Evolutionary conservation across 2,113 vertebrate genomes (phyloP).

Genomic region (human): DNA sequence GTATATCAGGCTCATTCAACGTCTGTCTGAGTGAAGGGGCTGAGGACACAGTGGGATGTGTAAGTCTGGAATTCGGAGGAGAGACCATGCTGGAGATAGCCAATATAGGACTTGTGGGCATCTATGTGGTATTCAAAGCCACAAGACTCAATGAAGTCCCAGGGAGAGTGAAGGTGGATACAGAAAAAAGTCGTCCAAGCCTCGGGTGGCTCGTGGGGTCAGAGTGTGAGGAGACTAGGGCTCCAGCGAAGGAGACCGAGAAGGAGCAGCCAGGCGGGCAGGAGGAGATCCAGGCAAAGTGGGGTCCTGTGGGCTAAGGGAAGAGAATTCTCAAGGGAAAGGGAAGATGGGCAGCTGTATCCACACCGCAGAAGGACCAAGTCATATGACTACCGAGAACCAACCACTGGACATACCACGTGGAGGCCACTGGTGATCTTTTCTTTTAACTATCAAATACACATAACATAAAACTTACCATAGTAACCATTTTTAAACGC

Average conservation of each 20-base stretch:
- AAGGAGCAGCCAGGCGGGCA: background rate
- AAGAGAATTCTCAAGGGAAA: background rate
- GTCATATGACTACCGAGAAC: background rate
- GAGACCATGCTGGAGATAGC: rapidly evolving
- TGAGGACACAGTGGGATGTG: background rate
- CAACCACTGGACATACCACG: background rate
- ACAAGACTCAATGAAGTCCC: too few relatives aligned
- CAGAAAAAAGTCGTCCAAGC: background rate
- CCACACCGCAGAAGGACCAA: background rate
- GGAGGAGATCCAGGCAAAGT: too few relatives aligned
- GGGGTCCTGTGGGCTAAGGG: too few relatives aligned
- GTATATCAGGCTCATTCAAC: rapidly evolving
- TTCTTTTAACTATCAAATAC: background rate
- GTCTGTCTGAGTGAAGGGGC: background rate
- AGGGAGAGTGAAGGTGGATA: background rate
- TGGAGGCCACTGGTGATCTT: background rate
- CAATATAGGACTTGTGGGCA: background rate
- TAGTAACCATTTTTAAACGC: background rate
- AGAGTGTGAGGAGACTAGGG: background rate
- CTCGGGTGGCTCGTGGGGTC: background rate
- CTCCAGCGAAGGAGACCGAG: background rate
- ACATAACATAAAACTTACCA: background rate
- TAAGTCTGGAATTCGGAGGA: background rate
- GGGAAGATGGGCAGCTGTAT: background rate
- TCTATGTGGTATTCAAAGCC: background rate